Evolutionary conservation across 2,888 invertebrate species (phyloP), one percentile per base, ranked within the genome.

Genomic region (Leucozona laternaria): DNA sequence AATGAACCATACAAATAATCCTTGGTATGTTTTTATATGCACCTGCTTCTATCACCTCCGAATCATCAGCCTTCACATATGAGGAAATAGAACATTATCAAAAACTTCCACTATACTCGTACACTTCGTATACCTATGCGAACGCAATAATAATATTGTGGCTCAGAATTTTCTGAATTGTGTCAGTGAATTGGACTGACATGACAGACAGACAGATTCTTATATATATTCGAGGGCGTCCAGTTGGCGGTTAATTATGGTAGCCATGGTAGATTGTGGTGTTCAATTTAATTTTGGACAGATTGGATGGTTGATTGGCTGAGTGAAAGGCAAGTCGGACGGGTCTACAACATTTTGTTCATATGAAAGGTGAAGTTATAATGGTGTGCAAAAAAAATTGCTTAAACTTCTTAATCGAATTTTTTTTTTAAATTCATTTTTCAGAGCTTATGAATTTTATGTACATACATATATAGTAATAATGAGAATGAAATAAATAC

Each of bases 101-200:
- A 40, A n/a, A 43, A 7, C n/a, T 43, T 43, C 43, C 43, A n/a
- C 7, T 43, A n/a, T n/a, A n/a, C n/a, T n/a, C n/a, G n/a, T n/a
- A n/a, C n/a, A 40, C 43, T 43, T n/a, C 43, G 5, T 15, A n/a
- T n/a, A 31, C 31, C 3, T 7, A 31, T 31, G 31, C 5, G 7
- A n/a, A 43, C 15, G n/a, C n/a, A 43, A n/a, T n/a, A 43, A 7
- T 43, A 45, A 71, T 76, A 62, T 55, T 53, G 50, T 20, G 6
- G 15, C n/a, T 11, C 11, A 25, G 43, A 55, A 70, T 62, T 55
- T 55, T 43, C 62, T 17, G 20, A 13, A 15, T 15, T 43, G 34
- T 78, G 70, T 78, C 78, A 71, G 34, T 31, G 53, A 50, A 62
- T 71, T 50, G 6, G 60, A 71, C 53, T 53, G 78, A 68, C 53